Base-by-base conservation (phyloP, 2,797 vertebrate genomes). In the Menidia menidia region DNA sequence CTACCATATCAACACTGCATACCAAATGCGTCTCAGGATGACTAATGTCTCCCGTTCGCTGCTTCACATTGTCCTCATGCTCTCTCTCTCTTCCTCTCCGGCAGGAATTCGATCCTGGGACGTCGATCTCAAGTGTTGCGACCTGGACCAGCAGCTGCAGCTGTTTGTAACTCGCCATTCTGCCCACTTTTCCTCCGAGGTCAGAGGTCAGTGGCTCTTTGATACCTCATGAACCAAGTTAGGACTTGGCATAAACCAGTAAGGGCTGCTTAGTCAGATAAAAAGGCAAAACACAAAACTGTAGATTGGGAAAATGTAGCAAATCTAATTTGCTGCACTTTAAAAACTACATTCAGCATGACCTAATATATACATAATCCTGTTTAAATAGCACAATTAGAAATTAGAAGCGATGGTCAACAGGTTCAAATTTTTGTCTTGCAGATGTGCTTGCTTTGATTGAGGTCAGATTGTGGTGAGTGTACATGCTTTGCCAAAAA, bases 51-150 rank as follows among this genome's bases (percentile, higher is more conserved):
- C 57, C 41, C 51, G 51, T 48, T 60, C 61, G 3, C 15, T 48
- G 55, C 2, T 53, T 73, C 7, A 2, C 19, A 5, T 35, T 58
- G 6, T 73, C 43, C 71, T 78, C 18, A 64, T 47, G 1, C 56
- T 6, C 47, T 77, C 47, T 72, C 3, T 82, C 52, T 81, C 47
- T 57, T 66, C 12, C 43, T 65, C 63, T 47, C 71, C 54, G 54
- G 55, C 93, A 99, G 98, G 97, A 67, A 95, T 99, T 88, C 95
- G 95, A 68, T 97, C 96, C 57, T 99, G 97, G 98, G 93, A 97
- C 67, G 92, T 97, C 66, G 89, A 94, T 77, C 87, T 95, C 56
- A 88, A 92, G 16, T 84, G 87, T 77, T 97, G 96, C 73, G 93
- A 97, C 91, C 94, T 99, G 75, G 94, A 97, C 83, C 94, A 95